Evolutionary conservation across 2,888 invertebrate genomes (phyloP).

Genomic region (Dusona sp.): DNA sequence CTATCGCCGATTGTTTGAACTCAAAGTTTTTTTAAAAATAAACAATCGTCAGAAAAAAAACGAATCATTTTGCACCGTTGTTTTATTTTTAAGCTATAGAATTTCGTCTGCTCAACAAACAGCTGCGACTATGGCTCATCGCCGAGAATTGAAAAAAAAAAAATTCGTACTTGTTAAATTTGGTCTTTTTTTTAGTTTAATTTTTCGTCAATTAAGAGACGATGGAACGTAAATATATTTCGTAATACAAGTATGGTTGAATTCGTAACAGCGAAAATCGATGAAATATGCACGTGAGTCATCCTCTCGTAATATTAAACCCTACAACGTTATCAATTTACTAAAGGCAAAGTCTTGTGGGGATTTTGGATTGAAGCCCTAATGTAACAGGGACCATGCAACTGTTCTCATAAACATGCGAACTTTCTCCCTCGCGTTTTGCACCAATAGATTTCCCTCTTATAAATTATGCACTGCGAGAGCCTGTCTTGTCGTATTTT

Average conservation of each 20-base stretch:
- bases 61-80: not conserved
- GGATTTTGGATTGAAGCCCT: constrained; percentile 12
- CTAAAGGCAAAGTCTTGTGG: not conserved
- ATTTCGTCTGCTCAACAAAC: too few relatives aligned
- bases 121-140: too few relatives aligned
- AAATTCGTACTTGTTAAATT: not conserved
- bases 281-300: constrained; percentile 57
- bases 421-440: constrained; percentile 22
- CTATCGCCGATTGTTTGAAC: not conserved
- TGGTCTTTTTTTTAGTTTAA: not conserved
- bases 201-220: not conserved
- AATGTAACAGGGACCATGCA: not conserved
- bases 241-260: not conserved
- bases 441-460: constrained; percentile 8
- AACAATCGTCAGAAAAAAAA: not conserved
- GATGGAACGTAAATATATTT: not conserved
- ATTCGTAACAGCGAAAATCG: constrained; percentile 37
- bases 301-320: constrained; percentile 15
- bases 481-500: not conserved
- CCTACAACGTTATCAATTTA: constrained; percentile 21
- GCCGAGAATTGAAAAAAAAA: not conserved
- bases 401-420: constrained; percentile 1
- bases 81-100: not conserved
- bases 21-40: not conserved
- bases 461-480: constrained; percentile 20